Base-by-base conservation (phyloP, 2,888 invertebrate species). In the Agrochola lychnidis region DNA sequence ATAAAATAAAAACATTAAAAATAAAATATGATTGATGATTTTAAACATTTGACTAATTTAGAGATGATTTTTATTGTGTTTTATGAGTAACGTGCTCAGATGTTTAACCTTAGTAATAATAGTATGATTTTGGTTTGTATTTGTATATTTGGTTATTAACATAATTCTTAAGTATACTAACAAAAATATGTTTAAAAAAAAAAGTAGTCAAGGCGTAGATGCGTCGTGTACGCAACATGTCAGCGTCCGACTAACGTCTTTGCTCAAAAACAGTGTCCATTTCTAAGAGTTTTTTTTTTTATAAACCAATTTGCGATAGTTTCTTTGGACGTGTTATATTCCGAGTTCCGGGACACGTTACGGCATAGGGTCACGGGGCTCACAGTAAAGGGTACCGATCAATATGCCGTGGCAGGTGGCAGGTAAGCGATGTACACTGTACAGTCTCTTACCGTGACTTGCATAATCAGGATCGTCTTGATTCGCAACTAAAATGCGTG, bases 281-380 rank as follows among this genome's bases (percentile, higher is more conserved):
- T 30, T 14, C 22, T 36, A 51, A 67, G 14, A 30, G 48, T 19
- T 48, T 3, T 45, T 51, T 51, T 30, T 67, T 48, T 14, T 14
- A 42, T 5, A 25, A 19, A 64, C 2, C 9, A n/a, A 10, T 10
- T 25, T 45, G 25, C 16, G 16, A 53, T n/a, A 3, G 3, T 16
- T 40, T 40, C 40, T 40, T 5, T 57, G 6, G 14, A 30, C 53
- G 42, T 45, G 19, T 62, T 51, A 45, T 30, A 48, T 30, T 66
- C 10, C 2, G 5, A 64, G 57, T 77, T 82, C 64, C 68, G 69
- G 51, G 70, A 70, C 53, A 10, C 1, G 59, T 78, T 73, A 78
- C 78, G 16, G 56, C 83, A 63, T 70, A 48, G 70, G 78, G 78
- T 81, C 81, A 73, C 14, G 53, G 62, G 69, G 57, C 45, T 5